These are phyloP conservation scores for Odontophorus gujanensis DNA, from an alignment of 2,113 vertebrate species.

Conservation along the genomic window DNA sequence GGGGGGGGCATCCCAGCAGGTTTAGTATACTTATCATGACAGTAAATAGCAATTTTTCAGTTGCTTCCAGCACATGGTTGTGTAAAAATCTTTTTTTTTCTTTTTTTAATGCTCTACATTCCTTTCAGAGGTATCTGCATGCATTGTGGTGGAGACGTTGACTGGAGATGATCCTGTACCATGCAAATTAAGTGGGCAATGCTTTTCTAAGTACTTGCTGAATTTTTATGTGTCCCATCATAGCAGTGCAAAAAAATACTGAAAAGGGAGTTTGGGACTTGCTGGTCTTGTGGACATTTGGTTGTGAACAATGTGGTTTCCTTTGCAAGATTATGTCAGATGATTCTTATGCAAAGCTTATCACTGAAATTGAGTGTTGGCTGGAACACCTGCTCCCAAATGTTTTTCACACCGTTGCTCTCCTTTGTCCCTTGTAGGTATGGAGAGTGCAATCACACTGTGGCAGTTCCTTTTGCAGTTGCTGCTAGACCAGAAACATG, in stretches of 20 bases:
- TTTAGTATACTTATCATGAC: background rate
- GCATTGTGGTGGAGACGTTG: background rate
- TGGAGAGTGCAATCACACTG: constrained; percentile 98
- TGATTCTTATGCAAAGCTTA: background rate
- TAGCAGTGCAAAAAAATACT: background rate
- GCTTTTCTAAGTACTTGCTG: background rate
- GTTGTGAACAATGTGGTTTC: background rate
- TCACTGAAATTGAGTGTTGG: background rate
- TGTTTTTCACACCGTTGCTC: constrained; percentile 40
- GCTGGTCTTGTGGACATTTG: background rate
- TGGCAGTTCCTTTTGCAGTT: constrained; percentile 99
- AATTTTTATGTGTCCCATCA: background rate
- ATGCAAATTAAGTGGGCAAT: background rate
- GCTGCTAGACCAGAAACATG: constrained; percentile 95
- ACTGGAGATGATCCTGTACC: background rate
- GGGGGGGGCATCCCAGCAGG: rapidly evolving
- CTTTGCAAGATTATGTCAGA: rapidly evolving
- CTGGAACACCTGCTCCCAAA: background rate
- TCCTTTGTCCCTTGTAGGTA: constrained; percentile 80
- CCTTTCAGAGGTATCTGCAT: background rate
- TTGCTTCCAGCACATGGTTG: background rate
- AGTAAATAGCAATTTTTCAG: background rate
- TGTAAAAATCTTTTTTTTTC: rapidly evolving
- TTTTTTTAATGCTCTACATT: rapidly evolving
- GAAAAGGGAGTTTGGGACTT: background rate